Conservation (phyloP, 2,797 vertebrate species). For the Hafferia zeledoni region DNA sequence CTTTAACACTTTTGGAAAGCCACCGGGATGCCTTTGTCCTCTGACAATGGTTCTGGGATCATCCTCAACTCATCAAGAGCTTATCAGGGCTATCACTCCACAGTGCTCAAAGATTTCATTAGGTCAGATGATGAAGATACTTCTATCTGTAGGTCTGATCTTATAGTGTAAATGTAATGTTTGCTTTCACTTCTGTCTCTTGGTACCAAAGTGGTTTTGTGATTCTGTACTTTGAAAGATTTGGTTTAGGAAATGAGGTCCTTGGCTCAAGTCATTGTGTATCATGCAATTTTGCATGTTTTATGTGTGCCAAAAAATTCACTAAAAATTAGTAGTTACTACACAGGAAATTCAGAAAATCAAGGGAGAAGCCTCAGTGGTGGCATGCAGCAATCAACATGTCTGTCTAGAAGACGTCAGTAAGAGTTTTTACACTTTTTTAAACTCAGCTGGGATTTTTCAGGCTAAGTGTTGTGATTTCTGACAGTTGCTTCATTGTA, state of each 20-base stretch:
- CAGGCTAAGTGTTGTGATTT: not conserved
- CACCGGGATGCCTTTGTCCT: no score
- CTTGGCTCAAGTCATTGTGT: not conserved
- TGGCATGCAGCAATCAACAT: fast-evolving
- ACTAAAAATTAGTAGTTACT: not conserved
- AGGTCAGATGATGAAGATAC: not conserved
- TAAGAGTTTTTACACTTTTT: not conserved
- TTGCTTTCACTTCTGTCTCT: not conserved
- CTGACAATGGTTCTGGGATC: no score
- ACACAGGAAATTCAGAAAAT: not conserved
- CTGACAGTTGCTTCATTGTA: not conserved
- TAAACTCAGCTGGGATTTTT: not conserved
- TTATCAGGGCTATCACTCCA: no score
- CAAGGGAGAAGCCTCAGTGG: not conserved
- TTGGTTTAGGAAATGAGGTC: not conserved
- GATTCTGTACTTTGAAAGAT: not conserved
- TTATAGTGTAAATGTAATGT: not conserved
- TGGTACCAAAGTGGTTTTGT: not conserved
- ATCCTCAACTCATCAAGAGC: no score
- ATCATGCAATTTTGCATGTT: not conserved
- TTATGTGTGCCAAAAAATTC: not conserved
- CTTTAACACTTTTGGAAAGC: no score
- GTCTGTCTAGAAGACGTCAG: not conserved
- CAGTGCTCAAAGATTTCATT: not conserved
- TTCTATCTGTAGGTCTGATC: not conserved